Evolutionary conservation across 2,797 vertebrate genomes (phyloP).

Genomic region (Darevskia mixta): DNA sequence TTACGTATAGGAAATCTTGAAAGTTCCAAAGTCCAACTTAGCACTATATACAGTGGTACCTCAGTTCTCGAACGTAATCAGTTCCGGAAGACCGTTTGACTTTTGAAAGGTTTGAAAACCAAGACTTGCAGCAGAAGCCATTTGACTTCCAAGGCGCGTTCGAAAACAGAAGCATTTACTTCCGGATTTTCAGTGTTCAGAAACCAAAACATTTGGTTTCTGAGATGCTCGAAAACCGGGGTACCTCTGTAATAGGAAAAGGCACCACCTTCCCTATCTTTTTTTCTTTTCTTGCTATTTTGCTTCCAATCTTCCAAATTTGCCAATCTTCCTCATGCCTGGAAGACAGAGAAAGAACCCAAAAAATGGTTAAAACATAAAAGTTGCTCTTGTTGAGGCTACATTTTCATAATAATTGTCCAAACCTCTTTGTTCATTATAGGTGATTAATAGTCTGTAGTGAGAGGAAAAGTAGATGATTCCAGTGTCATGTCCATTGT

Average conservation of each 20-base stretch:
- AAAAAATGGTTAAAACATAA: background rate
- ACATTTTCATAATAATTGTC: background rate
- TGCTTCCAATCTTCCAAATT: background rate
- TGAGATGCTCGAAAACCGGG: no score
- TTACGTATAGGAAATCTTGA: background rate
- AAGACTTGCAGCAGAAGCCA: no score
- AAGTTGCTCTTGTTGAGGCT: background rate
- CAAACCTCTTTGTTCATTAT: background rate
- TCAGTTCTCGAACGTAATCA: no score
- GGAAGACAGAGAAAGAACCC: background rate
- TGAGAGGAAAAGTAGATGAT: background rate
- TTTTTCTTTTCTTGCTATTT: background rate
- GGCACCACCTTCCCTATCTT: background rate
- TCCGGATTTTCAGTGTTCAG: no score
- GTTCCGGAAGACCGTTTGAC: no score
- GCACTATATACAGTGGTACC: background rate
- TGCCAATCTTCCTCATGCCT: background rate
- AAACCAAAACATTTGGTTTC: no score
- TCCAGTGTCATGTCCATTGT: background rate
- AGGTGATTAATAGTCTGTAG: conserved; percentile 17
- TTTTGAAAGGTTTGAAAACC: no score
- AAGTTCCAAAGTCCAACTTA: background rate
- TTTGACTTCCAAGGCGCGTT: no score
- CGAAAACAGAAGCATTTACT: no score
- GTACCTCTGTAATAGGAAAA: background rate